Conservation (phyloP, 2,888 invertebrate genomes). For the Ypsolopha sequella region DNA sequence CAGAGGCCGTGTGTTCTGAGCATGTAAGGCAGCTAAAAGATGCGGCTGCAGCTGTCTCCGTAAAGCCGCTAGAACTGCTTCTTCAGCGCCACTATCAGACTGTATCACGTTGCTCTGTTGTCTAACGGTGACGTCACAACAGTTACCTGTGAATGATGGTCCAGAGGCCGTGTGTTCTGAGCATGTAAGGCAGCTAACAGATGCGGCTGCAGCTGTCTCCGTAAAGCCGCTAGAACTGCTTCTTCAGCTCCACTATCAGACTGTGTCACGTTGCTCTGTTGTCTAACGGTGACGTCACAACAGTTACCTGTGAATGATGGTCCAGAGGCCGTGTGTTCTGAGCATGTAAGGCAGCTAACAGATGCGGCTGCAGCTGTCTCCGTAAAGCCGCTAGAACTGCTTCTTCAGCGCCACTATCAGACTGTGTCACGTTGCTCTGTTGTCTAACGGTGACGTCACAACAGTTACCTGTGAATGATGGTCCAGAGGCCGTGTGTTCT, state of each 20-base stretch:
- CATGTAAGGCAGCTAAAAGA: too few species aligned
- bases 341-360: slow-evolving; percentile 69
- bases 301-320: slow-evolving; percentile 57
- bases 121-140: slow-evolving; percentile 61
- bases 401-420: slow-evolving; percentile 46
- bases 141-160: slow-evolving; percentile 52
- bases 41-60: too few species aligned
- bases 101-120: not conserved
- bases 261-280: not conserved
- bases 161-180: not conserved
- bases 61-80: not conserved
- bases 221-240: slow-evolving; percentile 19
- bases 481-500: slow-evolving; percentile 19
- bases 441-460: slow-evolving; percentile 51
- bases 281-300: slow-evolving; percentile 57
- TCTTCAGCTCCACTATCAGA: slow-evolving; percentile 46
- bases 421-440: not conserved
- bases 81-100: slow-evolving; percentile 27
- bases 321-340: slow-evolving; percentile 24
- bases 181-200: not conserved
- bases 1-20: too few species aligned
- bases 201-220: not conserved
- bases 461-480: slow-evolving; percentile 62
- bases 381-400: slow-evolving; percentile 15
- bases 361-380: slow-evolving; percentile 42